Base-by-base conservation (phyloP, 2,113 vertebrate species). In the Otis tarda region DNA sequence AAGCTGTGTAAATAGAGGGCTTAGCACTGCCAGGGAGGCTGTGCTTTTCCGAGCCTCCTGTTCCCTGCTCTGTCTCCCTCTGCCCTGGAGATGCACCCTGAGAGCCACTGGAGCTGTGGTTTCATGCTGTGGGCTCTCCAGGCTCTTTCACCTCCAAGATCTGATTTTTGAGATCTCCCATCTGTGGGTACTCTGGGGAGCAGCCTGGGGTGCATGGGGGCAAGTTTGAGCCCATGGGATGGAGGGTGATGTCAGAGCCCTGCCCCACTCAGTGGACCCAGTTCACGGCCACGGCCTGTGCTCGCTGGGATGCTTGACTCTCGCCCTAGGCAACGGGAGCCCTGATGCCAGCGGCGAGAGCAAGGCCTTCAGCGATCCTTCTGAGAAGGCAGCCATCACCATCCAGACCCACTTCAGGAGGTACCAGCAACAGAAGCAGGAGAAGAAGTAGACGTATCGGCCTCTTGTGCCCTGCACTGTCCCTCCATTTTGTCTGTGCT, bases 351-450 rank as follows among this genome's bases (percentile, higher is more conserved):
- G 95, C 57, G 82, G 55, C 2, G 84, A 96, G 23, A 31, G 37
- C 50, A 64, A 28, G 33, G 50, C 31, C 31, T 45, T 64, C 69
- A 69, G 45, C 1, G 97, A 97, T 6, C 93, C 97, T 35, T 88
- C 94, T 0, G 98, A 98, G 76, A 98, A 96, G 94, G 98, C 98
- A 0, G 98, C 98, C 0, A n/a, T 98, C 64, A 98, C 98, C 85
- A 99, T 99, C 95, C 98, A 99, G 97, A 98, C 93, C 64, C 98
- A 98, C 82, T 98, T 98, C 97, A 98, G 98, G 89, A 98, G 98
- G 78, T 98, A 99, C 88, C 98, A 99, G 89, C 98, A 98, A 95
- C 98, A 98, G 97, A 98, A 98, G 89, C 98, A 98, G 9, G 98
- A 98, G 91, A 97, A 98, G 39, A 93, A 94, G 60, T 98, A 98